These are phyloP conservation scores for Loxodonta africana DNA, from an alignment of 2,113 vertebrate genomes.

Conservation along the genomic window DNA sequence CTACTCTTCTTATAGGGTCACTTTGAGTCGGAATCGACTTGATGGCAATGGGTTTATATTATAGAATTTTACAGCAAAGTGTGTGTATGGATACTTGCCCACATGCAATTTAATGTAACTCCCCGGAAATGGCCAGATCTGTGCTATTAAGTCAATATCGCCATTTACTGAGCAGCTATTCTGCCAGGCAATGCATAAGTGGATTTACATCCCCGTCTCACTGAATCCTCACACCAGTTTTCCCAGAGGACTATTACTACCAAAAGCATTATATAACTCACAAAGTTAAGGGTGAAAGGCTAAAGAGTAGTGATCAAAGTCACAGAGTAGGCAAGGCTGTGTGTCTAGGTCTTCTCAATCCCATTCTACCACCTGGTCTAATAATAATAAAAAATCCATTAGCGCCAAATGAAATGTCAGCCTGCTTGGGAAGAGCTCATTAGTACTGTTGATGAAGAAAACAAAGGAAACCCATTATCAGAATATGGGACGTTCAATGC, in stretches of 20 bases:
- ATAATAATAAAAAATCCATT: neutral
- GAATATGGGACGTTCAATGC: neutral
- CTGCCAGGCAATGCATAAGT: neutral
- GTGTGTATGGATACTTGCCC: neutral
- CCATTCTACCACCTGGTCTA: neutral
- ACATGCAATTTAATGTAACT: neutral
- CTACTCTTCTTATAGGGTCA: too few relatives aligned
- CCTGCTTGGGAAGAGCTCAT: neutral
- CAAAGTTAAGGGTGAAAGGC: neutral
- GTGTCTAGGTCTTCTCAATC: neutral
- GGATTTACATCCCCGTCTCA: neutral
- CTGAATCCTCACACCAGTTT: neutral
- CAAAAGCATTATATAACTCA: neutral
- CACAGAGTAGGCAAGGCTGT: neutral
- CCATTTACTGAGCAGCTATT: neutral
- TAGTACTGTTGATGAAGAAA: neutral
- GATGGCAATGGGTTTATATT: neutral
- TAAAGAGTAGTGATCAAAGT: neutral
- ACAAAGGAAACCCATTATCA: neutral
- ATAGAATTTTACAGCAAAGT: neutral
- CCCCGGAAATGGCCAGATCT: neutral
- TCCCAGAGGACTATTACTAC: neutral
- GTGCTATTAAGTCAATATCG: neutral
- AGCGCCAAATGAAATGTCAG: neutral
- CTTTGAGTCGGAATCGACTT: too few relatives aligned